Evolutionary conservation across 1,140 invertebrate species (phyloP).

Genomic region (Papilio aristodemus): DNA sequence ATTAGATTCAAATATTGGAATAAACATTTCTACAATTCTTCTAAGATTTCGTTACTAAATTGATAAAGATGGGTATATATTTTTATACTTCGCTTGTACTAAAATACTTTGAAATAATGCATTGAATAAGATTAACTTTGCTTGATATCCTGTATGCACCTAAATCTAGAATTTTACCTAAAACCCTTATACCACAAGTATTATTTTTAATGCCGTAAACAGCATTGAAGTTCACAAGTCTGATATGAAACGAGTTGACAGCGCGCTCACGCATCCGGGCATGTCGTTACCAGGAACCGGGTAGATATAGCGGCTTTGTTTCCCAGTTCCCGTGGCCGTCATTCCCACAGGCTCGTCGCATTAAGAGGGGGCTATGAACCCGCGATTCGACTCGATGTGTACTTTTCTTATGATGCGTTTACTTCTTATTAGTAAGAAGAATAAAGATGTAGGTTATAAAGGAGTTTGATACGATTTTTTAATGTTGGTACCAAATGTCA

Average conservation of each 20-base stretch:
- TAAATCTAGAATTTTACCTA: no score
- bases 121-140: no score
- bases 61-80: no score
- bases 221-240: constrained; percentile 26
- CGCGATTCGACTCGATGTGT: neutral
- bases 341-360: neutral
- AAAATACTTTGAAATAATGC: no score
- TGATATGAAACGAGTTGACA: constrained; percentile 16
- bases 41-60: neutral
- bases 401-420: neutral
- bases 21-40: neutral
- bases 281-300: neutral
- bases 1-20: neutral
- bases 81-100: no score
- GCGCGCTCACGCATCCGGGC: neutral
- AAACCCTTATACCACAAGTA: no score
- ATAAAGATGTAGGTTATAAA: no score
- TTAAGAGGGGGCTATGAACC: neutral
- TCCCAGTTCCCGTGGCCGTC: neutral
- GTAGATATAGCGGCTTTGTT: neutral
- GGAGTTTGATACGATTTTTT: no score
- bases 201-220: constrained; percentile 22
- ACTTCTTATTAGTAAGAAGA: neutral
- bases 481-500: no score
- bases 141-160: no score